Percentiles rank a stretch among this genome's conserved stretches.
These are phyloP conservation scores for Augiades crinisus DNA, from an alignment of 2,888 invertebrate genomes.

Conservation along the genomic window DNA sequence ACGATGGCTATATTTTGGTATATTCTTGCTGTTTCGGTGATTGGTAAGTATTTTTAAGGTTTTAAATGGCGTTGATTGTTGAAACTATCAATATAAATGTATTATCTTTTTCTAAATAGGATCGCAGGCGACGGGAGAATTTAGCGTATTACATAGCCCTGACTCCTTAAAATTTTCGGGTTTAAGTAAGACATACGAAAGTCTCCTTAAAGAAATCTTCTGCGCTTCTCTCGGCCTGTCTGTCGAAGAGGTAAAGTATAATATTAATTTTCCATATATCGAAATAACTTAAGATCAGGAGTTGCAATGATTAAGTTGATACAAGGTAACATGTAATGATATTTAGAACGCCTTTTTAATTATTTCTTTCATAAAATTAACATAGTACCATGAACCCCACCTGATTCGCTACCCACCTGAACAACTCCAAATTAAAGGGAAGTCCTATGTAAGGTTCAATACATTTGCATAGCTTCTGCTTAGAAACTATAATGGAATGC, in stretches of 20 bases:
- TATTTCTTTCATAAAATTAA: too few relatives aligned
- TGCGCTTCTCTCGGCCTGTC: conserved; percentile 87
- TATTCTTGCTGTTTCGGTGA: conserved; percentile 56
- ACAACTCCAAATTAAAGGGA: too few relatives aligned
- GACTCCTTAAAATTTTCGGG: conserved; percentile 86
- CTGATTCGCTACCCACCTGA: too few relatives aligned
- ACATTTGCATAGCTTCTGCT: too few relatives aligned
- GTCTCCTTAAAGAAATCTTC: conserved; percentile 85
- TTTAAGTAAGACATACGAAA: conserved; percentile 82
- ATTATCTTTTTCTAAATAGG: conserved; percentile 44
- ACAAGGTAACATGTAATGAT: too few relatives aligned
- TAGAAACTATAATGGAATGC: too few relatives aligned
- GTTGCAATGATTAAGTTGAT: too few relatives aligned
- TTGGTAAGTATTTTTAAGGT: conserved; percentile 54
- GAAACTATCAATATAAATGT: not conserved
- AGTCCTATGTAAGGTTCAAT: too few relatives aligned
- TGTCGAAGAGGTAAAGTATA: conserved; percentile 85
- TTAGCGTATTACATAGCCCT: conserved; percentile 86
- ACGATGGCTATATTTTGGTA: conserved; percentile 63
- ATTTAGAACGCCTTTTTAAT: too few relatives aligned
- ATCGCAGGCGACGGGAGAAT: conserved; percentile 83
- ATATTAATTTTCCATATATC: too few relatives aligned
- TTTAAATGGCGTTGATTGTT: not conserved
- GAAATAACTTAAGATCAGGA: too few relatives aligned
- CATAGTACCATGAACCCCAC: too few relatives aligned